A percentile compares a stretch with the other conserved stretches of the same genome.
Evolutionary conservation across 2,113 vertebrate species (phyloP).

Genomic region (Gavia stellata): DNA sequence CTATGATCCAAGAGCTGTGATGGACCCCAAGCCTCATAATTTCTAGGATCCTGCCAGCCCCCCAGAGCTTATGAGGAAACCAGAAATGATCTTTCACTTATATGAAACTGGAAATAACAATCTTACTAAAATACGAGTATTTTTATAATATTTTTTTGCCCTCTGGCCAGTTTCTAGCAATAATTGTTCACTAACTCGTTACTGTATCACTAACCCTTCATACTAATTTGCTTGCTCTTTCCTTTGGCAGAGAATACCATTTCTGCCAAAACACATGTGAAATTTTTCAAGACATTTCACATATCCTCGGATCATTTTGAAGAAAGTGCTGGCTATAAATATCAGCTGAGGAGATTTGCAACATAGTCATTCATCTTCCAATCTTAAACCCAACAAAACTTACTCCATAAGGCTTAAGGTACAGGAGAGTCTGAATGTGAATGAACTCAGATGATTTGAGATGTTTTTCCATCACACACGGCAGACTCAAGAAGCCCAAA

Average conservation of each 20-base stretch:
- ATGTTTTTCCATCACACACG: not conserved
- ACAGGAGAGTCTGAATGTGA: not conserved
- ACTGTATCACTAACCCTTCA: not conserved
- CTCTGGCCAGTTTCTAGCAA: not conserved
- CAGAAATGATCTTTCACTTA: not conserved
- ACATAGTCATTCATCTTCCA: not conserved
- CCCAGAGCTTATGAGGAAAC: not conserved
- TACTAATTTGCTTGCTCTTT: not conserved
- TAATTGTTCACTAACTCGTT: not conserved
- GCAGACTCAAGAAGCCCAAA: not conserved
- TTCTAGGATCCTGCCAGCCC: not conserved
- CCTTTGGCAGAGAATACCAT: not conserved
- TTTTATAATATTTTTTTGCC: not conserved
- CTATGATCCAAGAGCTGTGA: not conserved
- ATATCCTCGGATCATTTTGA: not conserved
- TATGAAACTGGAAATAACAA: not conserved
- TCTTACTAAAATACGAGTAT: not conserved
- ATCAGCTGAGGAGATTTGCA: not conserved
- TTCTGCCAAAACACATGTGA: not conserved
- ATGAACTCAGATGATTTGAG: not conserved
- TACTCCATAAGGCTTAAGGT: not conserved
- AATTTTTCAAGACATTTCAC: not conserved
- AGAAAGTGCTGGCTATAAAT: not conserved
- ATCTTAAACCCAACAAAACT: not conserved
- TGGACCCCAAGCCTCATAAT: not conserved